phyloP scores from a whole-genome alignment of 2,113 vertebrate genomes.

The Herpetotheres cachinnans region DNA sequence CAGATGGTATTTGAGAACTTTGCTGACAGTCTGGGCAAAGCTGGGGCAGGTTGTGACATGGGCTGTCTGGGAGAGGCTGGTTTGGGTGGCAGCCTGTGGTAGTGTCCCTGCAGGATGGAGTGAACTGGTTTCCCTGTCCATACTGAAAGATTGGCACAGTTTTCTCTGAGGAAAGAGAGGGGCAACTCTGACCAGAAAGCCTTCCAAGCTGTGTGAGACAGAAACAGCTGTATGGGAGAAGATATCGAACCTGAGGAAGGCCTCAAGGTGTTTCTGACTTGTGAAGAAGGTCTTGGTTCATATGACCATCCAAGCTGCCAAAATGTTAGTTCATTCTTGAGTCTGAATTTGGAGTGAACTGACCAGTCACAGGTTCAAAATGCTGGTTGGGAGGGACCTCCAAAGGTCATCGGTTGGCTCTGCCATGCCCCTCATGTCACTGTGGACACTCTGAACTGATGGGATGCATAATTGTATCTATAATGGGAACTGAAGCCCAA shows the following conservation, averaged over 20 bases:
- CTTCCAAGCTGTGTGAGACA: background rate
- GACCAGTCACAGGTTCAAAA: background rate
- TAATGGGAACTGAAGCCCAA: background rate
- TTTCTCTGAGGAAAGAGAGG: background rate
- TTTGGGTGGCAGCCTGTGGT: background rate
- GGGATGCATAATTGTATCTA: background rate
- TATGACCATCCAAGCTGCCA: background rate
- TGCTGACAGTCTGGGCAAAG: background rate
- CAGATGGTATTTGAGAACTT: background rate
- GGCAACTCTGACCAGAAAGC: background rate
- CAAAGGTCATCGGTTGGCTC: background rate
- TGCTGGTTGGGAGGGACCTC: background rate
- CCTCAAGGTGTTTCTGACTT: background rate
- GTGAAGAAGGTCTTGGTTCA: background rate
- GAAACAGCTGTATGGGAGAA: background rate
- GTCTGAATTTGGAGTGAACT: background rate
- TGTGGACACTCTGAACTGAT: background rate
- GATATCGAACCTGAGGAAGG: background rate
- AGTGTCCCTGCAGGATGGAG: background rate
- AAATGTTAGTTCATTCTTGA: background rate
- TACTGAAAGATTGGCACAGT: background rate
- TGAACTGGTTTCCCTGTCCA: background rate
- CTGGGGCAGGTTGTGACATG: background rate
- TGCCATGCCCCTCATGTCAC: background rate
- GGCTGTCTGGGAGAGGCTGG: background rate